Conservation (phyloP, 2,888 invertebrate species). For the Zygogramma bicolorata region DNA sequence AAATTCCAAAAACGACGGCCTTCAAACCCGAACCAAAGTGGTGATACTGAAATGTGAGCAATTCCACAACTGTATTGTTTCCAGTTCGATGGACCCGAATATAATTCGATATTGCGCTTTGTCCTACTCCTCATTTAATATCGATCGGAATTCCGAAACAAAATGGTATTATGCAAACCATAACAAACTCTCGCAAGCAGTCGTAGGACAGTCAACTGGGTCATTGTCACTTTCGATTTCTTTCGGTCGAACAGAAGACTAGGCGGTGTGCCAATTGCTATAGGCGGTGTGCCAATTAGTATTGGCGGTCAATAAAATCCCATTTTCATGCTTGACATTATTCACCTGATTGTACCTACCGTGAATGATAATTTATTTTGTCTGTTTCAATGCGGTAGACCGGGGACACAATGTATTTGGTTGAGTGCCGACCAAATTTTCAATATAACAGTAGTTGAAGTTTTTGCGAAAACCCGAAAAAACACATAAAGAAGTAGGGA, state of each 20-base stretch:
- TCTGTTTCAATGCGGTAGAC: too few species aligned
- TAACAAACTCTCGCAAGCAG: conserved; percentile 39
- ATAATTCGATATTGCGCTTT: neutral
- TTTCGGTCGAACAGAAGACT: conserved; percentile 38
- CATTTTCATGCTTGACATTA: neutral
- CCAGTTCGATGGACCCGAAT: conserved; percentile 23
- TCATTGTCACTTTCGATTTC: conserved; percentile 55
- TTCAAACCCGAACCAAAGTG: too few species aligned
- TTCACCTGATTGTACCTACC: neutral
- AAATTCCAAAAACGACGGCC: too few species aligned
- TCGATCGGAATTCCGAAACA: conserved; percentile 22
- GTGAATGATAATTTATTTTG: neutral
- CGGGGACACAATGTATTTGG: too few species aligned
- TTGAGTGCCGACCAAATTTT: too few species aligned
- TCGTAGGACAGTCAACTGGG: conserved; percentile 46
- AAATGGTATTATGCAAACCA: conserved; percentile 40
- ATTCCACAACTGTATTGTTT: too few species aligned
- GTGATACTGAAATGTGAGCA: neutral
- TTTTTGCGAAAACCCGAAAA: too few species aligned
- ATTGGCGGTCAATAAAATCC: conserved; percentile 14
- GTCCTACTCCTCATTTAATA: neutral
- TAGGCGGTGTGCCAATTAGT: conserved; percentile 31
- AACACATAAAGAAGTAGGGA: too few species aligned
- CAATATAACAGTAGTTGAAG: too few species aligned
- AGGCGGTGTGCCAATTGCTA: conserved; percentile 33